Base-by-base conservation (phyloP, 2,888 invertebrate species). In the Acrocera orbiculus region DNA sequence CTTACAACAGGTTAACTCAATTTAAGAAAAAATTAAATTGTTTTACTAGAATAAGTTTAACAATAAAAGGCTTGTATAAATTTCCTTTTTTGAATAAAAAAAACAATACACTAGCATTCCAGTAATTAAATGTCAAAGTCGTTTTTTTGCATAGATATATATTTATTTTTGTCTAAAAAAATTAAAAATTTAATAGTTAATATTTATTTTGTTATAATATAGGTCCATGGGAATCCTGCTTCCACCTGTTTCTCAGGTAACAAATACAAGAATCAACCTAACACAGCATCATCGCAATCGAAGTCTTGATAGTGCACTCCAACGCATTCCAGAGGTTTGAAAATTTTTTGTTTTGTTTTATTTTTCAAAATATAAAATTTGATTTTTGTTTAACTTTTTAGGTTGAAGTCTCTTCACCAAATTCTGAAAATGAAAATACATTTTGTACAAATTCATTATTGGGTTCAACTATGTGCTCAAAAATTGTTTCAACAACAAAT, bases 271-370 rank as follows among this genome's bases (percentile, higher is more conserved):
- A 43, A 59, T 59, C 37, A 61, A 61, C 49, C 49, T 58, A 44
- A 61, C 76, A 44, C 72, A 76, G 49, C 82, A 83, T 57, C 86
- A 86, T 62, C 73, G 87, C 48, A 87, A 87, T 65, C 73, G 87
- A 44, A 86, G 86, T 54, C 64, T 87, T 57, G 87, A 89, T 59
- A 87, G 86, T 37, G 87, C 85, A 39, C 67, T 86, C 43, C 86
- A 86, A 58, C 69, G 82, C 58, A 86, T 87, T 54, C 86, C 86
- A 40, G 86, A 86, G 67, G 83, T 61, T 43, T 53, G 6, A 11
- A 19, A 23, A 19, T 26, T 25, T 15, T 13, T 28, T 27, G 15
- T 6, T 13, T 8, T 26, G 7, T 6, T 5, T 13, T 8, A 19
- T 29, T 28, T 13, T 19, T 7, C 10, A 26, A 24, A 27, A 27